Conservation (phyloP, 2,797 vertebrate species). For the Vireo griseus region DNA sequence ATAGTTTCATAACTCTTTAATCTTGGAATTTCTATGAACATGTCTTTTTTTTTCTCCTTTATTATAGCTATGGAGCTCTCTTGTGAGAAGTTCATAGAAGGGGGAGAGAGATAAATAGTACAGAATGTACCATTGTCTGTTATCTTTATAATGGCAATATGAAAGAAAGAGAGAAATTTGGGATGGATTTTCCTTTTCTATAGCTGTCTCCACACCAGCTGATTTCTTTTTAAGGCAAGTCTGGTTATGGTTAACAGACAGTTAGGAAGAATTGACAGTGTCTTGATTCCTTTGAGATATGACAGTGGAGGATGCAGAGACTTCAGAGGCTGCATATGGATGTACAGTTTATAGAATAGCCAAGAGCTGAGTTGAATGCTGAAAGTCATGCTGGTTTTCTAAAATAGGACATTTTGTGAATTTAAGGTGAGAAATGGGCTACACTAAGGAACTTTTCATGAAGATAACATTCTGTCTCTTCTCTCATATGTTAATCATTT, state of each 20-base stretch:
- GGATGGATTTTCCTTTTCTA: background rate
- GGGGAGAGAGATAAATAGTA: background rate
- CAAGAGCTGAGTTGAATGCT: background rate
- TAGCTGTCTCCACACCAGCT: background rate
- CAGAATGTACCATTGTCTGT: background rate
- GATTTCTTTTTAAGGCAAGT: background rate
- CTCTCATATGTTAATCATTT: background rate
- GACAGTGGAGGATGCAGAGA: background rate
- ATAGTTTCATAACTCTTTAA: background rate
- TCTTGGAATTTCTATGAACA: background rate
- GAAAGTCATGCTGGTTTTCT: background rate
- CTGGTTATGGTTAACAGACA: background rate
- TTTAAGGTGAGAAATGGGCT: background rate
- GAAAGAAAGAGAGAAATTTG: background rate
- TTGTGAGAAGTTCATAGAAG: background rate
- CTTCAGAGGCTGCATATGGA: background rate
- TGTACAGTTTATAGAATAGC: background rate
- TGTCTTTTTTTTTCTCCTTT: background rate
- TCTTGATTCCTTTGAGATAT: background rate
- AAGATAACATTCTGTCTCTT: background rate
- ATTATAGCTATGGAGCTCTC: background rate
- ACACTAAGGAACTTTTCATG: background rate
- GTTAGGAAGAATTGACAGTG: background rate
- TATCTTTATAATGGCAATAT: background rate
- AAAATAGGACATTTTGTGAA: background rate